Evolutionary conservation across 2,888 invertebrate species (phyloP).

Genomic region (Timandra comae): DNA sequence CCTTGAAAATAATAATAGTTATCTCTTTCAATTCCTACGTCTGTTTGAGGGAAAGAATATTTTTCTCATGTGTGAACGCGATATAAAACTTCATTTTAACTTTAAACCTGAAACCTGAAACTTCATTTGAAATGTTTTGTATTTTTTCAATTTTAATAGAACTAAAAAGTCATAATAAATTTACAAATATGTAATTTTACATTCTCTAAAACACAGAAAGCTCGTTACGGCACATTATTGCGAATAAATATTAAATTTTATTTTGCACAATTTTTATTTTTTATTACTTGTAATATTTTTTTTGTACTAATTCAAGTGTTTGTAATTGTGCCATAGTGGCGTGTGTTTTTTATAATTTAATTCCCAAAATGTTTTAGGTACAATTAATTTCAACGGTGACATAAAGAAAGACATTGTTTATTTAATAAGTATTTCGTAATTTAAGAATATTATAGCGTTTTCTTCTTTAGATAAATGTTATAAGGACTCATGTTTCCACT

Average conservation of each 20-base stretch:
- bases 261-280: conserved; percentile 20
- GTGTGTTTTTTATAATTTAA: conserved; percentile 10
- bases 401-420: conserved; percentile 72
- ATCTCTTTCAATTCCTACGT: too few relatives aligned
- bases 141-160: not conserved
- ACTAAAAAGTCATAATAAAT: not conserved
- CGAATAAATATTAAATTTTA: conserved; percentile 10
- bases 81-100: too few relatives aligned
- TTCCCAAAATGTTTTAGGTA: conserved; percentile 28
- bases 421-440: conserved; percentile 73
- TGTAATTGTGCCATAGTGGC: conserved; percentile 26
- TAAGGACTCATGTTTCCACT: conserved; percentile 76
- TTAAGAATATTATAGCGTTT: conserved; percentile 74
- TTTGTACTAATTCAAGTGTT: conserved; percentile 1
- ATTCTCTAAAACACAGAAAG: conserved; percentile 7
- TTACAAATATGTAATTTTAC: not conserved
- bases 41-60: too few relatives aligned
- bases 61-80: too few relatives aligned
- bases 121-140: too few relatives aligned
- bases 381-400: conserved; percentile 44
- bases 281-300: conserved; percentile 7
- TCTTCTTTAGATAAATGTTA: conserved; percentile 76
- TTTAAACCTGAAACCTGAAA: too few relatives aligned
- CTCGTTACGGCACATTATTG: conserved; percentile 10
- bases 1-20: too few relatives aligned